Conservation (phyloP, 2,113 vertebrate genomes). For the Candoia aspera region DNA sequence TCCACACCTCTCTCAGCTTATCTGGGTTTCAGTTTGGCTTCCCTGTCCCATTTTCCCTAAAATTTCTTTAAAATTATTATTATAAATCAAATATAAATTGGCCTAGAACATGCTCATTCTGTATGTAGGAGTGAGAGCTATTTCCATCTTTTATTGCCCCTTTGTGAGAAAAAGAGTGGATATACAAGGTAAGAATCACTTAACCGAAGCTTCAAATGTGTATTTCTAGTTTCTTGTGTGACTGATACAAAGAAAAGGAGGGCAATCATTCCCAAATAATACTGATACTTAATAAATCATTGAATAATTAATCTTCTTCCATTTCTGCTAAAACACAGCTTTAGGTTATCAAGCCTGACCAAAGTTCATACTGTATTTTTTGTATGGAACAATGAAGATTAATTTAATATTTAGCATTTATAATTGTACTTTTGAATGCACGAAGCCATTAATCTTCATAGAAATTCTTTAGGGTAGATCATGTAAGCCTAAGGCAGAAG, state of each 20-base stretch:
- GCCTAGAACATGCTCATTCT: not conserved
- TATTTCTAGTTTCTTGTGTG: conserved; percentile 25
- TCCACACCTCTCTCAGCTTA: not conserved
- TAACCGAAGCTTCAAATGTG: not conserved
- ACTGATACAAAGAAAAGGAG: not conserved
- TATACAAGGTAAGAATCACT: not conserved
- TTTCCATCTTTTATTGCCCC: conserved; percentile 8
- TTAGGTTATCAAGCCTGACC: too few species aligned
- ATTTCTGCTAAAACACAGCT: not conserved
- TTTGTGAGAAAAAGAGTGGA: conserved; percentile 12
- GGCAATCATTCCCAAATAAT: not conserved
- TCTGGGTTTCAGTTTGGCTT: not conserved
- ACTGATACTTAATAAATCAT: not conserved
- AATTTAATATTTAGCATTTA: not conserved
- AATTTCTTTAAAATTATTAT: conserved; percentile 1
- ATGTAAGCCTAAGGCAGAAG: too few species aligned
- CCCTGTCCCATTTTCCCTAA: not conserved
- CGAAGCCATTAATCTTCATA: not conserved
- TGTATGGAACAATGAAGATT: not conserved
- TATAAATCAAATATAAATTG: conserved; percentile 38
- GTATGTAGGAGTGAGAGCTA: conserved; percentile 6
- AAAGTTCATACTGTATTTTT: not conserved
- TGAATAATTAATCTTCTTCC: not conserved
- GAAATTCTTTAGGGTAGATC: not conserved
- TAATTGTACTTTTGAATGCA: not conserved